Percentiles rank a stretch among this genome's conserved stretches.
phyloP scores from a whole-genome alignment of 1,140 invertebrate genomes.

The Bombus terrestris region DNA sequence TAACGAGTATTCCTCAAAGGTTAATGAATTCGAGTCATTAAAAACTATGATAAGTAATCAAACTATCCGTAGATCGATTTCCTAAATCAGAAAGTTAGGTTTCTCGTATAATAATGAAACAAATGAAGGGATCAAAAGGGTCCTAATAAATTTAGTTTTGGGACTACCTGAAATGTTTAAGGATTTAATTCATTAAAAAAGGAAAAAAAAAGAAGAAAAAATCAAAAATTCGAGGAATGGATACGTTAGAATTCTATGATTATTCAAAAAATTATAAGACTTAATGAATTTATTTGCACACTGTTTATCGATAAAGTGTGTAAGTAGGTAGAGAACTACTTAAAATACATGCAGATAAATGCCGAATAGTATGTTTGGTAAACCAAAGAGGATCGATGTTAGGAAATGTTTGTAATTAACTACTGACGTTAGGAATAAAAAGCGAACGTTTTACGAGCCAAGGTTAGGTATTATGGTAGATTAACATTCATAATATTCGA shows the following conservation, averaged over 20 bases:
- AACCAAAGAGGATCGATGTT: constrained; percentile 46
- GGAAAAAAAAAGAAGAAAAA: neutral
- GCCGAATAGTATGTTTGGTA: constrained; percentile 36
- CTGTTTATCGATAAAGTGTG: constrained; percentile 33
- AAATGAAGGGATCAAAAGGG: constrained; percentile 42
- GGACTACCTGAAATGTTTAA: neutral
- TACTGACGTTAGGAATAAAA: constrained; percentile 5
- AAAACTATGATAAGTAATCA: constrained; percentile 14
- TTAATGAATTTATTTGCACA: constrained; percentile 32
- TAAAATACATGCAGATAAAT: constrained; percentile 29
- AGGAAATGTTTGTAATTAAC: constrained; percentile 33
- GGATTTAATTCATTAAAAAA: constrained; percentile 6
- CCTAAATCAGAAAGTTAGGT: neutral
- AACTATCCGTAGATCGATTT: constrained; percentile 2
- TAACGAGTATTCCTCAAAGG: neutral
- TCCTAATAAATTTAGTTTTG: constrained; percentile 22
- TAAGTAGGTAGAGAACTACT: constrained; percentile 29
- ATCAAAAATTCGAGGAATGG: constrained; percentile 27
- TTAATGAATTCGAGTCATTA: constrained; percentile 7
- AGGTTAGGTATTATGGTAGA: constrained; percentile 15
- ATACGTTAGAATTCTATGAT: constrained; percentile 26
- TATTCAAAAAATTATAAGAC: constrained; percentile 33
- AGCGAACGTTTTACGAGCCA: neutral
- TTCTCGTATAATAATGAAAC: neutral
- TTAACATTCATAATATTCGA: constrained; percentile 13